Base-by-base conservation (phyloP, 1,140 invertebrate species). In the Marisa cornuarietis region DNA sequence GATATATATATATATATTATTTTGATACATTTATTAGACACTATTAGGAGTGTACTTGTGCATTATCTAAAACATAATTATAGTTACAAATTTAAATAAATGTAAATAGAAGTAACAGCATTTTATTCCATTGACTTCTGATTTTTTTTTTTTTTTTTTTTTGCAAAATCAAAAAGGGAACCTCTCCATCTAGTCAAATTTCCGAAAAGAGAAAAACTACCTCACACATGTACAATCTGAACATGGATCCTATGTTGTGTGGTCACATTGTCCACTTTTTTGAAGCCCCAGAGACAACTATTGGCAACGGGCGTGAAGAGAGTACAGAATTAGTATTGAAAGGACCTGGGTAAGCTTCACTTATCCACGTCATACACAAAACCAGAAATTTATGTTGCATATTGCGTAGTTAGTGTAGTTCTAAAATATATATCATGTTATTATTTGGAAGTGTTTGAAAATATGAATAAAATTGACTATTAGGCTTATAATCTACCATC, bases 191-290 rank as follows among this genome's bases (percentile, higher is more conserved):
- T 16, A 80, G 80, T 31, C 79, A 74, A 63, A 80, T 89, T 10
- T 82, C 91, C 78, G 88, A 91, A 79, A 93, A 93, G 76, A 92
- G 92, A 83, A 91, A 91, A 82, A 91, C 84, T n/a, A 88, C 90
- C 63, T 91, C 93, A 18, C 92, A 93, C 88, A 85, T 94, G 20
- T 93, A 91, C 83, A 94, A 94, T 88, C 85, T 94, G 63, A 94
- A 94, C 87, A 90, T 92, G 81, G 93, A 94, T 87, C 92, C 93
- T 14, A 90, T 91, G 85, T 87, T 94, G 62, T 91, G 92, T 1
- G 93, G 93, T 9, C 91, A 92, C 84, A 92, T 94, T 76, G 87
- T 93, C 54, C 91, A 93, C 86, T 92, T 94, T 83, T 83, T 94
- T 18, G 90, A 91, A 61, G 81, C 83, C 8, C 91, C 92, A 22